These are phyloP conservation scores for human (Homo sapiens) DNA, from an alignment of 2,113 vertebrate species.

Conservation along the genomic window GRCh38 chr5:116020501-116021000, in stretches of 20 bases:
- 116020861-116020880: neutral
- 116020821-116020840: neutral
- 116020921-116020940: neutral
- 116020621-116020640: neutral
- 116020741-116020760: neutral
- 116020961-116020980: neutral
- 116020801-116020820: neutral
- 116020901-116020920: neutral
- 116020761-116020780: neutral
- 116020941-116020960: neutral
- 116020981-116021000: neutral
- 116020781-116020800: neutral
- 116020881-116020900: neutral
- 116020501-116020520: neutral
- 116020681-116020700: fast-evolving
- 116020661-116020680: no score
- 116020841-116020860: neutral
- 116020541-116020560: neutral
- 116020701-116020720: neutral
- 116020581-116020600: neutral
- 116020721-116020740: no score
- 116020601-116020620: neutral
- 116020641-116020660: neutral
- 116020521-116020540: neutral
- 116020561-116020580: neutral